phyloP scores from a whole-genome alignment of 2,797 vertebrate species.

The Lepidocolaptes lacrymiger region DNA sequence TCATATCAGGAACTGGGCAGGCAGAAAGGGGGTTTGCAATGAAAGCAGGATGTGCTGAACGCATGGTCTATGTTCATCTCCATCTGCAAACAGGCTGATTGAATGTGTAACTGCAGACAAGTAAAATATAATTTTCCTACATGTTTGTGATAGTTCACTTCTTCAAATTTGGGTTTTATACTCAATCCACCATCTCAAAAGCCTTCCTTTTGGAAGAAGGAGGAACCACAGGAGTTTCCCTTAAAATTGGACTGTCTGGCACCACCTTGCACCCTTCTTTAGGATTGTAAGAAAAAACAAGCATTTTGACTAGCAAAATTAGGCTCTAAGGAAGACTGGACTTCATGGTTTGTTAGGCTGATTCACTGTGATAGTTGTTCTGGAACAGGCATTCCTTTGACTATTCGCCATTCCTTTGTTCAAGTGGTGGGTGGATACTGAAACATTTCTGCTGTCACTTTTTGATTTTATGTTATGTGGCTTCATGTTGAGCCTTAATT shows the following conservation, averaged over 20 bases:
- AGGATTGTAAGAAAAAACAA: neutral
- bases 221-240: neutral
- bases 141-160: neutral
- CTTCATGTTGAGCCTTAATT: slow-evolving; percentile 21
- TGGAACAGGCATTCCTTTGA: neutral
- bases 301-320: neutral
- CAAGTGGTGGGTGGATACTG: neutral
- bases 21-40: neutral
- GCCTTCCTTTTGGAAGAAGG: neutral
- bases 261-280: neutral
- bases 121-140: neutral
- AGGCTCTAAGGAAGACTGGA: neutral
- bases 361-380: neutral
- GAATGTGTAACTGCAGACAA: neutral
- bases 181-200: neutral
- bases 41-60: neutral
- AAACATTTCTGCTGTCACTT: slow-evolving; percentile 33
- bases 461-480: slow-evolving; percentile 6
- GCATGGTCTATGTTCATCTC: neutral
- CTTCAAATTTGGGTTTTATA: neutral
- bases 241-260: neutral
- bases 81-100: neutral
- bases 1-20: neutral
- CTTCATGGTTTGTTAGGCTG: neutral
- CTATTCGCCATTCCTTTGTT: neutral